Percentiles rank a stretch among this genome's conserved stretches.
These are phyloP conservation scores for Condylura cristata DNA, from an alignment of 2,113 vertebrate genomes.

Conservation along the genomic window DNA sequence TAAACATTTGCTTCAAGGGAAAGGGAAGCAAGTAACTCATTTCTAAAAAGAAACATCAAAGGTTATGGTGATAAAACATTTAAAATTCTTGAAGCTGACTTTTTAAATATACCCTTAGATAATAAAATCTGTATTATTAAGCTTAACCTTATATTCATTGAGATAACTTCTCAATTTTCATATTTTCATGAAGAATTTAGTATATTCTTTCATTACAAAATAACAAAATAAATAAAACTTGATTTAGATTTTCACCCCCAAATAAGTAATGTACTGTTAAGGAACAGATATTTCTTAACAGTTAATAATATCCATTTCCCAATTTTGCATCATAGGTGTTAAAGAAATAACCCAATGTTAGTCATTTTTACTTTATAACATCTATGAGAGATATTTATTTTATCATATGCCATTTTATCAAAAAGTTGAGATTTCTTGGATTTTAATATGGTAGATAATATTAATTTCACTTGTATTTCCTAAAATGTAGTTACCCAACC, in stretches of 20 bases:
- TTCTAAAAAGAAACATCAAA: background rate
- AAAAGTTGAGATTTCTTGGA: background rate
- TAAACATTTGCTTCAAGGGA: background rate
- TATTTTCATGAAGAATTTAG: background rate
- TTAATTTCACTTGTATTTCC: no score
- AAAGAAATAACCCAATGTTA: background rate
- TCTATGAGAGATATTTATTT: background rate
- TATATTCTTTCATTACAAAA: background rate
- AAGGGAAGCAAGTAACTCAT: background rate
- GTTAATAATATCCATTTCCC: background rate
- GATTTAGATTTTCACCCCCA: background rate
- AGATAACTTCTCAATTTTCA: background rate
- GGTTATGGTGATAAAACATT: background rate
- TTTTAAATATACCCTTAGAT: background rate
- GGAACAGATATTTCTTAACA: background rate
- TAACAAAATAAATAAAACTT: background rate
- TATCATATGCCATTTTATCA: background rate
- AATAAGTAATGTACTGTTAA: background rate
- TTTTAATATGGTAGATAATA: background rate
- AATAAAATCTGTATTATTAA: background rate
- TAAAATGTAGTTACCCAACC: background rate
- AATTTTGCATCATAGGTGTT: background rate
- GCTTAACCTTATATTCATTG: background rate
- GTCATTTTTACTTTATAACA: background rate
- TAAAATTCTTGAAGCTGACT: background rate